Evolutionary conservation across 2,797 vertebrate genomes (phyloP), one percentile per base, ranked within the genome.

Genomic region (Chlorospingus semifuscus): DNA sequence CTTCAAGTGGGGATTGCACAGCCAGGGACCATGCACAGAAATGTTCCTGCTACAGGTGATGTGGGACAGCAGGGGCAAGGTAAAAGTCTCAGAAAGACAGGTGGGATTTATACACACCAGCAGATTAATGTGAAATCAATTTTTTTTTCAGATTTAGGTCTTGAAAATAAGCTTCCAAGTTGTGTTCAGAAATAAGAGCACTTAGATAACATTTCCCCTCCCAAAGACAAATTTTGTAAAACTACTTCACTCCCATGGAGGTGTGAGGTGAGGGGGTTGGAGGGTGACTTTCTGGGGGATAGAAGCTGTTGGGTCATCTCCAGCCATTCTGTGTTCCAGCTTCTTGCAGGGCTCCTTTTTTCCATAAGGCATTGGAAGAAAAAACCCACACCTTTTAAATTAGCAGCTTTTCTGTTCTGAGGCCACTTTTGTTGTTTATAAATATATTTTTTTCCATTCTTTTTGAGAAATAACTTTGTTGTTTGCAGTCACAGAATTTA

Each of bases 11-110:
- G 42, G 6, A 21, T 15, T 59, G 53, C 64, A 41, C 64, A 41
- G 26, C 29, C 34, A 23, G 63, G 36, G 64, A 49, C 53, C 6
- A 3, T 12, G 2, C 44, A 34, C 0, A 0, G 53, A 24, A 59
- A 16, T 30, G 55, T 24, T 30, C 36, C 77, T 30, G 36, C 64
- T 30, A 0, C 64, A 24, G 64, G 16, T 2, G 20, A 8, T 36
- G 78, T 4, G 32, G 30, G 30, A 20, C 30, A 34, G 44, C 5
- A 1, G 49, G 53, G 44, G 12, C 42, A 41, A 8, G 53, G 44
- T 12, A 8, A 8, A 24, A 30, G 27, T n/a, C 24, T 59, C 36
- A 29, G 5, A 27, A 41, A 10, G 34, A 10, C 20, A 24, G 7
- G 19, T 56, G 23, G 6, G n/a, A 5, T 59, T 69, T 20, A 8